A percentile compares a stretch with the other conserved stretches of the same genome.
Evolutionary conservation across 2,888 invertebrate genomes (phyloP).

Genomic region (Aporophyla lueneburgensis): DNA sequence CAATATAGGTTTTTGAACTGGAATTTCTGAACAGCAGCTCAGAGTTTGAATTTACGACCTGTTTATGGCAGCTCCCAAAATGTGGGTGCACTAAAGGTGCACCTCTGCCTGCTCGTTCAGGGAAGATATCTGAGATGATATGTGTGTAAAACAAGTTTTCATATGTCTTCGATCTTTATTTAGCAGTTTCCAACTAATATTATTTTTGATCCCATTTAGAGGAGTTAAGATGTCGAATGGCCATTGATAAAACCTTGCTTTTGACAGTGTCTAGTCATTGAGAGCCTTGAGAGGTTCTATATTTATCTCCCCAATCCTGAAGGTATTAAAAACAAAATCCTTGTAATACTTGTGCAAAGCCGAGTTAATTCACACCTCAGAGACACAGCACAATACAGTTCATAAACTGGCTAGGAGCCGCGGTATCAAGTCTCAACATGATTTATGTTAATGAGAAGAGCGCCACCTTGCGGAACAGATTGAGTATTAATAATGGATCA

Average conservation of each 20-base stretch:
- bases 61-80: no score
- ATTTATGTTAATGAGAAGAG: constrained; percentile 81
- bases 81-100: no score
- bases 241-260: background rate
- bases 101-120: no score
- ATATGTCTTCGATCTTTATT: background rate
- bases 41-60: no score
- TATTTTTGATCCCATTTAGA: no score
- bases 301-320: constrained; percentile 9
- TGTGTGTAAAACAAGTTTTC: no score
- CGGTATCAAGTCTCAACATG: constrained; percentile 67
- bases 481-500: constrained; percentile 80
- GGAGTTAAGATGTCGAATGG: background rate
- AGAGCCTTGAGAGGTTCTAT: background rate
- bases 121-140: no score
- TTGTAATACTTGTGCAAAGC: constrained; percentile 35
- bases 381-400: constrained; percentile 54
- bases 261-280: background rate
- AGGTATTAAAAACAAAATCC: constrained; percentile 23
- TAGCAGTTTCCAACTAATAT: background rate
- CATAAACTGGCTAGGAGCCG: constrained; percentile 58
- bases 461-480: constrained; percentile 79
- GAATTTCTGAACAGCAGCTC: no score
- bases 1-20: no score
- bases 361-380: constrained; percentile 47